Evolutionary conservation across 1,140 invertebrate species (phyloP).

Genomic region (Nylanderia fulva): DNA sequence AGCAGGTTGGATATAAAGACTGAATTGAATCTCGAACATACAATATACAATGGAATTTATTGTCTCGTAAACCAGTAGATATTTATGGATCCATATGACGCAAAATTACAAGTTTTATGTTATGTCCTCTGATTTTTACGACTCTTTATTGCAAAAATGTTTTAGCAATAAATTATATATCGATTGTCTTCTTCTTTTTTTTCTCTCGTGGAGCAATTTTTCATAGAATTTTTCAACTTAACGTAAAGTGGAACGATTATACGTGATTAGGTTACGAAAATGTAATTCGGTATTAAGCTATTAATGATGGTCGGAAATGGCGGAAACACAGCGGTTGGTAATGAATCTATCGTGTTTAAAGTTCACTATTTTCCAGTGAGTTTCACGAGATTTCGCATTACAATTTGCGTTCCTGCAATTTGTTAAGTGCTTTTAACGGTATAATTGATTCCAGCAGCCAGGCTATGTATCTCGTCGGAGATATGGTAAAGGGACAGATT

Average conservation of each 20-base stretch:
- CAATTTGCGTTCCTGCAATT: constrained; percentile 21
- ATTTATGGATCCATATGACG: not conserved
- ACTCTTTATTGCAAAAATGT: not conserved
- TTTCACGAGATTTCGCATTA: not conserved
- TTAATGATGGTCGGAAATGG: constrained; percentile 14
- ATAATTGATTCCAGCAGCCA: not conserved
- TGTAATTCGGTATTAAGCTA: not conserved
- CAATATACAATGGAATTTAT: not conserved
- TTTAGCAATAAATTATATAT: not conserved
- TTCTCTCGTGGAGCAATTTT: too few species aligned
- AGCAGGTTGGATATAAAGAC: not conserved
- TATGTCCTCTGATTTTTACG: not conserved
- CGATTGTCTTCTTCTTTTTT: not conserved
- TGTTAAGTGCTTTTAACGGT: constrained; percentile 40
- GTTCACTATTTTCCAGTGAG: not conserved
- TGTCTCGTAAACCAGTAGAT: not conserved
- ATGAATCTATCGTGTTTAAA: constrained; percentile 9
- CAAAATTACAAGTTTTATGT: not conserved
- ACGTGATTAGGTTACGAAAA: not conserved
- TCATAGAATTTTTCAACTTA: not conserved
- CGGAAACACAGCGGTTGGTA: not conserved
- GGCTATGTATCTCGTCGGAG: not conserved
- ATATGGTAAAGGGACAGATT: constrained; percentile 28
- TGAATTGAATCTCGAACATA: not conserved
- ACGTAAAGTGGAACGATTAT: constrained; percentile 8